Evolutionary conservation across 2,888 invertebrate genomes (phyloP).

Genomic region (Crioceris asparagi): DNA sequence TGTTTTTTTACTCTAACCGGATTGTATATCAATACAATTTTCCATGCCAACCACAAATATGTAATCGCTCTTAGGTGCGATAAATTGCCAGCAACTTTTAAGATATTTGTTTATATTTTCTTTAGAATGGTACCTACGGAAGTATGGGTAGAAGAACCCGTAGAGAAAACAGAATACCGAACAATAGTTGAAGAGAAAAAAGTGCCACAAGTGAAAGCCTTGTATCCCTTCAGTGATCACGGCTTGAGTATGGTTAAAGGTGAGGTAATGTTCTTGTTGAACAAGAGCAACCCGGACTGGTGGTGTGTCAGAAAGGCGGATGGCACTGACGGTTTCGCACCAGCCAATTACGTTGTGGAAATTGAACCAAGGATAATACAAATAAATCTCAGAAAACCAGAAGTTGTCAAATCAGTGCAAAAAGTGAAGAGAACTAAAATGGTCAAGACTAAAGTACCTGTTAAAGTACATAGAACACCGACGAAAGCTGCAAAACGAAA

Average conservation of each 20-base stretch:
- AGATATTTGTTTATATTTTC: slow-evolving; percentile 6
- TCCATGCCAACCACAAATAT: no score
- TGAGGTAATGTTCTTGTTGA: slow-evolving; percentile 70
- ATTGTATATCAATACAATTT: no score
- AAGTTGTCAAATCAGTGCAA: slow-evolving; percentile 72
- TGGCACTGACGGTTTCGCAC: slow-evolving; percentile 92
- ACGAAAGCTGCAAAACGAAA: slow-evolving; percentile 36
- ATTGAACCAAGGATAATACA: slow-evolving; percentile 78
- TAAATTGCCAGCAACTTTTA: background rate
- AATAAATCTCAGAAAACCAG: slow-evolving; percentile 75
- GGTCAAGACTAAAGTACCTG: slow-evolving; percentile 78
- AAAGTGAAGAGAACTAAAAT: slow-evolving; percentile 84
- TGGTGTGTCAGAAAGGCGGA: slow-evolving; percentile 95
- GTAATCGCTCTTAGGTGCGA: no score
- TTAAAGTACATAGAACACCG: slow-evolving; percentile 44
- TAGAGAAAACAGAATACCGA: slow-evolving; percentile 72
- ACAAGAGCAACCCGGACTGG: slow-evolving; percentile 96
- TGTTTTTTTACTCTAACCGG: no score
- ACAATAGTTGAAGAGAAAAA: slow-evolving; percentile 80
- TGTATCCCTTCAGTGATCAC: slow-evolving; percentile 87
- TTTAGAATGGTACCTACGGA: slow-evolving; percentile 70
- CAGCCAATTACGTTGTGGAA: slow-evolving; percentile 92
- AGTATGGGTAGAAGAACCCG: slow-evolving; percentile 85
- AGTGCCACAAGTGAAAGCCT: slow-evolving; percentile 76
- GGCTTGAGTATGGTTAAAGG: slow-evolving; percentile 88